These are phyloP conservation scores for Leucoraja ocellata DNA, from an alignment of 2,797 vertebrate species.

Conservation along the genomic window DNA sequence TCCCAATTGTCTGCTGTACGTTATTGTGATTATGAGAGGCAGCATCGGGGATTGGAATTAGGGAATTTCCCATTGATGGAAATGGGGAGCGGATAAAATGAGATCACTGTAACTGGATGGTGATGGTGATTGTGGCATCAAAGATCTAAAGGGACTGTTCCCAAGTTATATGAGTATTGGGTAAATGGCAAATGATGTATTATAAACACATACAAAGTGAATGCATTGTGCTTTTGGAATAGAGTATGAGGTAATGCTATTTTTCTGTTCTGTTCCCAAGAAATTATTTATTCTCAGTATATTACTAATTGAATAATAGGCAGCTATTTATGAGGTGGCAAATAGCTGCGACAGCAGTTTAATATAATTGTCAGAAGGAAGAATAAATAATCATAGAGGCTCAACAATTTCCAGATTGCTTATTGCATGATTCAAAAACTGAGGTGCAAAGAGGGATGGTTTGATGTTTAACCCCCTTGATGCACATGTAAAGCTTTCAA, in stretches of 20 bases:
- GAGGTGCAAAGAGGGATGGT: neutral
- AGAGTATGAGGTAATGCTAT: neutral
- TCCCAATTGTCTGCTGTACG: too few relatives aligned
- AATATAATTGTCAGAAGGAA: neutral
- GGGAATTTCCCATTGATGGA: too few relatives aligned
- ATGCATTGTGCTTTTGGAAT: neutral
- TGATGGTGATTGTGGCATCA: too few relatives aligned
- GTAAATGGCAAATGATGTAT: too few relatives aligned
- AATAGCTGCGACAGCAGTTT: conserved; percentile 7
- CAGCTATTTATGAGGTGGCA: conserved; percentile 2
- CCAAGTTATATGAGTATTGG: too few relatives aligned
- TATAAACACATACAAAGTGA: neutral
- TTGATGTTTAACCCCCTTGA: neutral
- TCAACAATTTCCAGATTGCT: neutral
- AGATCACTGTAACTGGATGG: too few relatives aligned
- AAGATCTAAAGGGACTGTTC: too few relatives aligned
- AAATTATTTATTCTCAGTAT: neutral
- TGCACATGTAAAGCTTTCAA: neutral
- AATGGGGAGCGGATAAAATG: too few relatives aligned
- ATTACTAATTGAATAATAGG: neutral
- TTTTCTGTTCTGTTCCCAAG: neutral
- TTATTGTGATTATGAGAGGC: too few relatives aligned
- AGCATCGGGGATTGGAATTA: too few relatives aligned
- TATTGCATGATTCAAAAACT: neutral
- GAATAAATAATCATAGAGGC: neutral